Evolutionary conservation across 2,113 vertebrate species (phyloP).

Genomic region (Antidorcas marsupialis): DNA sequence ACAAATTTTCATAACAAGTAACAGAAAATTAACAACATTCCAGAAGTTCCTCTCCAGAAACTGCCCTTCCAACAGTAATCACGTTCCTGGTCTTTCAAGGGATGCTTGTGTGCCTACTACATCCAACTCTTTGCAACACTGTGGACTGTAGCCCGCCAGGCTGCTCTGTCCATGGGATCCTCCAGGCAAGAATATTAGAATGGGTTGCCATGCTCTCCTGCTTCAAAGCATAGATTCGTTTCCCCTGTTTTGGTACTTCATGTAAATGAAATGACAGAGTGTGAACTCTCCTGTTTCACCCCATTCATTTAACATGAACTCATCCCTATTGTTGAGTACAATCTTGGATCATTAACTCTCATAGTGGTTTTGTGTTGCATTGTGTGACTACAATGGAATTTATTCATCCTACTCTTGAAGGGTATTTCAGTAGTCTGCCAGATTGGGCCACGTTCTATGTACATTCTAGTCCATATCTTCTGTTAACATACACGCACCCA

Average conservation of each 20-base stretch:
- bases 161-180: neutral
- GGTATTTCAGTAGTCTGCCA: neutral
- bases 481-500: fast-evolving
- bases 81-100: fast-evolving
- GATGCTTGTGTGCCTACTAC: neutral
- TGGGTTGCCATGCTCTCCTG: neutral
- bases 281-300: neutral
- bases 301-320: neutral
- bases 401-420: neutral
- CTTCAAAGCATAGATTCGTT: neutral
- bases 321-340: neutral
- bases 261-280: neutral
- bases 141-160: neutral
- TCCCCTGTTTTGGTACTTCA: neutral
- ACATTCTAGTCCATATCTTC: neutral
- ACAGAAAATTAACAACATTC: neutral
- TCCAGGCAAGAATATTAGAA: neutral
- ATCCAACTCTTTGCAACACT: neutral
- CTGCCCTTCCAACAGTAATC: neutral
- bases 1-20: too few species aligned
- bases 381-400: neutral
- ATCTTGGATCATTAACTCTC: too few species aligned
- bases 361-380: fast-evolving
- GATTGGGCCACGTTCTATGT: neutral
- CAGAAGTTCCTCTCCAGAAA: neutral